Evolutionary conservation across 1,140 invertebrate genomes (phyloP).

Genomic region (Monomorium pharaonis): DNA sequence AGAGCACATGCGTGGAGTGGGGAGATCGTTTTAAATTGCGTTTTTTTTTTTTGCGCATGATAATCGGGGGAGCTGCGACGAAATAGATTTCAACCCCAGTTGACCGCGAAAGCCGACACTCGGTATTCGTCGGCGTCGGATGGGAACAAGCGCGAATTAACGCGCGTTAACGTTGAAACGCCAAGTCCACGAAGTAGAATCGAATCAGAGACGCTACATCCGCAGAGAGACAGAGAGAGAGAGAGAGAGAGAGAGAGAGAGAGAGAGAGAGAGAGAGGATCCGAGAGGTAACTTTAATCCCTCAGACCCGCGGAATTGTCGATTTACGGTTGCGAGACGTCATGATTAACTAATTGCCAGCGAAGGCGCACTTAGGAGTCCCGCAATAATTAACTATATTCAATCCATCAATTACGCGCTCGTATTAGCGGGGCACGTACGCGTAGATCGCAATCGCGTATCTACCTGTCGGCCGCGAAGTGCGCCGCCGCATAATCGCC

Average conservation of each 20-base stretch:
- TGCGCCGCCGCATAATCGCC: constrained; percentile 27
- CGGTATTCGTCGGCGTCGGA: no score
- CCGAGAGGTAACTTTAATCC: not conserved
- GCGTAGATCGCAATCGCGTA: constrained; percentile 42
- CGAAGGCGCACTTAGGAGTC: not conserved
- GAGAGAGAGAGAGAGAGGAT: no score
- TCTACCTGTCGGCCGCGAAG: constrained; percentile 26
- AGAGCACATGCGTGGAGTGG: not conserved
- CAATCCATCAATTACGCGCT: constrained; percentile 52
- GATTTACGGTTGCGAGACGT: constrained; percentile 5
- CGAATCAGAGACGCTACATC: not conserved
- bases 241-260: no score
- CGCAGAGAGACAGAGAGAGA: no score
- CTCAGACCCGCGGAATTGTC: not conserved
- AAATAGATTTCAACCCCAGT: not conserved
- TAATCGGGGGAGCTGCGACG: not conserved
- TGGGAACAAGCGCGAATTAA: not conserved
- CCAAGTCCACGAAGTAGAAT: no score
- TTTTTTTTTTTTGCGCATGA: no score
- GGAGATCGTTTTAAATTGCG: not conserved
- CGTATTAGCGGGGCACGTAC: constrained; percentile 35
- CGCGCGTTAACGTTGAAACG: no score
- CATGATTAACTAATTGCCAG: constrained; percentile 37
- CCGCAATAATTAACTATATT: constrained; percentile 44
- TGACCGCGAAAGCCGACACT: not conserved